Evolutionary conservation across 1,140 invertebrate species (phyloP).

Genomic region (Andrena cerasifolii): DNA sequence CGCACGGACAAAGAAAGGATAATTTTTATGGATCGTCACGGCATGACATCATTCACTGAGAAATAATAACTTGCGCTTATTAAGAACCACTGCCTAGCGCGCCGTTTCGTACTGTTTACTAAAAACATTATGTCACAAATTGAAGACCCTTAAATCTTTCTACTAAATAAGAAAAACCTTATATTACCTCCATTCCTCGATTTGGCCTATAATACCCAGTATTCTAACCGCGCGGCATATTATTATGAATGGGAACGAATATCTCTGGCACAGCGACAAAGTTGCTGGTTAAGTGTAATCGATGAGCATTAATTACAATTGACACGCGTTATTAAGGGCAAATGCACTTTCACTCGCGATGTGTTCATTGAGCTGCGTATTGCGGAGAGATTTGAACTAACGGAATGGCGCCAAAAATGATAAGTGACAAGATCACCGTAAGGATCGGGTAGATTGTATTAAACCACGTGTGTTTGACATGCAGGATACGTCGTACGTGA

Average conservation of each 20-base stretch:
- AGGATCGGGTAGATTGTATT: neutral
- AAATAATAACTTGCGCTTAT: no score
- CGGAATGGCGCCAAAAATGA: neutral
- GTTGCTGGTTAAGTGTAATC: no score
- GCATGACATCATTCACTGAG: neutral
- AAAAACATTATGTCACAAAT: no score
- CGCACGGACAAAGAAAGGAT: neutral
- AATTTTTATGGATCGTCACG: neutral
- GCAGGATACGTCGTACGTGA: neutral
- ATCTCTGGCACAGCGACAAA: no score
- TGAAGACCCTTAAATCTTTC: no score
- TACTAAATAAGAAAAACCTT: no score
- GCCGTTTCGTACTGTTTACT: no score
- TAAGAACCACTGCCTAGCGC: no score
- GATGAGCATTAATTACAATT: no score
- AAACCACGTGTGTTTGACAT: slow-evolving; percentile 29
- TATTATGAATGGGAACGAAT: no score
- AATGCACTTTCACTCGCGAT: neutral
- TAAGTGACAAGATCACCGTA: neutral
- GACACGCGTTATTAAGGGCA: neutral
- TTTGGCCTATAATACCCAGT: no score
- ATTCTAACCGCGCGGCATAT: no score
- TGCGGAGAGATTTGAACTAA: neutral
- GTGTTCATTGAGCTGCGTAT: neutral
- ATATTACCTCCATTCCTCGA: neutral